Percentiles rank a stretch among this genome's conserved stretches.
Evolutionary conservation across 2,888 invertebrate genomes (phyloP).

Genomic region (Schizaphis graminum): DNA sequence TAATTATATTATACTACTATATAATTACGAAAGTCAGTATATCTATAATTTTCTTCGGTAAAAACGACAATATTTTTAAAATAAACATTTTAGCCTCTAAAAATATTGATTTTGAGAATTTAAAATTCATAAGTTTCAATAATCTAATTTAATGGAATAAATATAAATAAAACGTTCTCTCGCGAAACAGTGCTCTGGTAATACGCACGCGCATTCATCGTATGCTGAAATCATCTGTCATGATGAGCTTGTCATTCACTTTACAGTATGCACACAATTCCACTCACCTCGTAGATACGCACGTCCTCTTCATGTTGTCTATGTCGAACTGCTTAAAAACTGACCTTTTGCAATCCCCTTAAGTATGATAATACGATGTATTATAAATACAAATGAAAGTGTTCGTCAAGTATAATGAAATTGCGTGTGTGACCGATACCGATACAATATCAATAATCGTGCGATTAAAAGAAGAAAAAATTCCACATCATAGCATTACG

Average conservation of each 20-base stretch:
- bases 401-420: not conserved
- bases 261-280: not conserved
- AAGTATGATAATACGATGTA: not conserved
- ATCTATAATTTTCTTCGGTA: not conserved
- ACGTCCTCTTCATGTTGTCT: not conserved
- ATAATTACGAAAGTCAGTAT: not conserved
- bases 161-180: not conserved
- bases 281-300: not conserved
- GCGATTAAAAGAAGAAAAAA: not conserved
- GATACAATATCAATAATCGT: not conserved
- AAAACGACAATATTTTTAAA: not conserved
- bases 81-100: not conserved
- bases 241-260: not conserved
- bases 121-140: not conserved
- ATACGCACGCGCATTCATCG: not conserved
- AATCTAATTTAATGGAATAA: not conserved
- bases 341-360: not conserved
- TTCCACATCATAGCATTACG: not conserved
- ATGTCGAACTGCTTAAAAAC: not conserved
- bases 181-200: not conserved
- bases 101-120: not conserved
- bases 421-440: not conserved
- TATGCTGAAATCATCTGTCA: not conserved
- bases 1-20: not conserved
- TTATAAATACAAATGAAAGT: not conserved